A percentile compares a stretch with the other conserved stretches of the same genome.
These are phyloP conservation scores for Seladonia tumulorum DNA, from an alignment of 2,888 invertebrate genomes.

Conservation along the genomic window DNA sequence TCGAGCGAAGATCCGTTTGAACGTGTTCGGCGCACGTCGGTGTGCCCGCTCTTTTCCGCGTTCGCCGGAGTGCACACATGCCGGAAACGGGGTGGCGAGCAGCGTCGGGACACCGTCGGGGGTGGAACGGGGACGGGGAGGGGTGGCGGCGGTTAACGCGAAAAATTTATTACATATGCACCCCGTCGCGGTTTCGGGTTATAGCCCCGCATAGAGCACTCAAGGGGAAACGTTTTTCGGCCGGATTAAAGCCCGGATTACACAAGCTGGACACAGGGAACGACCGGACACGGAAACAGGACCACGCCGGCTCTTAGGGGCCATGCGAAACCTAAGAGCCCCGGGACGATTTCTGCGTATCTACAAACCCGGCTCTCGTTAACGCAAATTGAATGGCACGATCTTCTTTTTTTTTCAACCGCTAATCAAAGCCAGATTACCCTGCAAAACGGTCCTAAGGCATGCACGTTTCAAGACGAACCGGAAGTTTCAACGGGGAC, in stretches of 20 bases:
- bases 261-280: conserved; percentile 20
- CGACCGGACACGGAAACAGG: not conserved
- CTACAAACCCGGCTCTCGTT: not conserved
- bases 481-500: not conserved
- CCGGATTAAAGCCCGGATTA: conserved; percentile 48
- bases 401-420: not conserved
- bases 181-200: conserved; percentile 39
- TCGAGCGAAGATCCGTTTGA: conserved; percentile 43
- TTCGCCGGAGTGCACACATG: not conserved
- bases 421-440: not conserved
- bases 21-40: conserved; percentile 21
- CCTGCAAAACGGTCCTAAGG: not conserved
- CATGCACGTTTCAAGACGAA: not conserved
- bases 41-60: not conserved
- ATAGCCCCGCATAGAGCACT: conserved; percentile 19
- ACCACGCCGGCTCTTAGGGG: not conserved
- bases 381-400: not conserved
- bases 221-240: conserved; percentile 20
- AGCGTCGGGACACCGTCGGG: not conserved
- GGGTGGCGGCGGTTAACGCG: conserved; percentile 30
- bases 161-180: conserved; percentile 69
- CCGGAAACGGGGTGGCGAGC: not conserved
- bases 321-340: not conserved
- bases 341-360: not conserved
- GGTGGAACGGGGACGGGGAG: not conserved